A percentile compares a stretch with the other conserved stretches of the same genome.
These are phyloP conservation scores for Scopus umbretta DNA, from an alignment of 2,113 vertebrate species.

Conservation along the genomic window DNA sequence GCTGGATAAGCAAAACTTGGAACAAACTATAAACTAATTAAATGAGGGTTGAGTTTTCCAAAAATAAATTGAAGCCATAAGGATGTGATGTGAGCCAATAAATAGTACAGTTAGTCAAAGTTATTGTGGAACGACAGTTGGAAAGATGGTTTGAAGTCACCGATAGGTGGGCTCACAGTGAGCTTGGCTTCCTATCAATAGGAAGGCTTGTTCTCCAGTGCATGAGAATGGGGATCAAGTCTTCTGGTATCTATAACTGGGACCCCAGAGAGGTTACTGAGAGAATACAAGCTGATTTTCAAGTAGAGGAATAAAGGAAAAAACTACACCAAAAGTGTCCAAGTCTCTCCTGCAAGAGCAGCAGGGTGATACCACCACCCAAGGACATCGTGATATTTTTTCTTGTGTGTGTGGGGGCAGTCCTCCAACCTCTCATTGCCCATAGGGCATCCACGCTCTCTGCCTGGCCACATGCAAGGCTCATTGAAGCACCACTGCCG, in stretches of 20 bases:
- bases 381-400: neutral
- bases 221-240: neutral
- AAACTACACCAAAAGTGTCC: neutral
- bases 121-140: slow-evolving; percentile 71
- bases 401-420: accelerated
- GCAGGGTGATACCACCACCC: neutral
- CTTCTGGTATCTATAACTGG: neutral
- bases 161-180: slow-evolving; percentile 36
- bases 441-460: neutral
- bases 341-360: neutral
- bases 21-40: slow-evolving; percentile 80
- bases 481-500: neutral
- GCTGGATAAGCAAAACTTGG: slow-evolving; percentile 72
- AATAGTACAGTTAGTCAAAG: slow-evolving; percentile 70
- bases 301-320: neutral
- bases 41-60: slow-evolving; percentile 73
- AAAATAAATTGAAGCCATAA: slow-evolving; percentile 87
- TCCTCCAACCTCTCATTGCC: neutral
- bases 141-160: slow-evolving; percentile 34
- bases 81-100: slow-evolving; percentile 73
- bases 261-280: neutral
- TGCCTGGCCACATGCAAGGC: neutral
- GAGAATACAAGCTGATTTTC: neutral
- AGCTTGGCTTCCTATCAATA: slow-evolving; percentile 31
- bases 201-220: slow-evolving; percentile 16